Evolutionary conservation across 1,140 invertebrate genomes (phyloP), one percentile per base, ranked within the genome.

Genomic region (Drosophila malerkotliana): DNA sequence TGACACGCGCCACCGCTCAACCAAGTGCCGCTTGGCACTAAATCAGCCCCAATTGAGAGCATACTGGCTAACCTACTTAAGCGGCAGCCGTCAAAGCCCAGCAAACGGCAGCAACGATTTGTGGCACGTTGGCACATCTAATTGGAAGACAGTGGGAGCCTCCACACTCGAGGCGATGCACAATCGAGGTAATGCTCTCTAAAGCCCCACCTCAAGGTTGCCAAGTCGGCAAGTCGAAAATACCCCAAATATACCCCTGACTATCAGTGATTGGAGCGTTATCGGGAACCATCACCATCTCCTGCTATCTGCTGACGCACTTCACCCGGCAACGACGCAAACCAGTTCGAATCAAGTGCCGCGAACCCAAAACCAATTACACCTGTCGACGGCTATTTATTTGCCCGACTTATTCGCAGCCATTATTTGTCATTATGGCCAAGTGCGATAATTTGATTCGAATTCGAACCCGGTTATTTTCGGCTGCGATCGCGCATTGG

Each of bases 281-380:
- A 69, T 69, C 66, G 37, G 47, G n/a, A n/a, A 26, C 53, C 39
- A 63, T 63, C 71, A 39, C 5, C 39, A 14, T 14, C 3, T 3
- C 3, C 1, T 18, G 18, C 60, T 61, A 74, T 67, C 72, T 66
- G 44, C 58, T 84, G 80, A 84, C 80, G 80, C 59, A 71, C 74
- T 72, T 79, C 55, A 58, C 53, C 47, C 45, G 48, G 47, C 52
- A 55, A 24, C 64, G 41, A 71, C 80, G 80, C 51, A 83, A 83
- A 84, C 80, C 80, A 84, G 80, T 84, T 79, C 55, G 32, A 47
- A 37, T 83, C 72, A 63, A 83, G 80, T 83, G 72, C 21, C 21
- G 14, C 34, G 41, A 68, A 61, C 41, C 54, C 44, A 55, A 56
- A 76, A 68, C 37, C 56, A 76, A 76, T 76, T 68, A 68, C 55